Conservation (phyloP, 2,888 invertebrate species). For the Asteroscopus sphinx region DNA sequence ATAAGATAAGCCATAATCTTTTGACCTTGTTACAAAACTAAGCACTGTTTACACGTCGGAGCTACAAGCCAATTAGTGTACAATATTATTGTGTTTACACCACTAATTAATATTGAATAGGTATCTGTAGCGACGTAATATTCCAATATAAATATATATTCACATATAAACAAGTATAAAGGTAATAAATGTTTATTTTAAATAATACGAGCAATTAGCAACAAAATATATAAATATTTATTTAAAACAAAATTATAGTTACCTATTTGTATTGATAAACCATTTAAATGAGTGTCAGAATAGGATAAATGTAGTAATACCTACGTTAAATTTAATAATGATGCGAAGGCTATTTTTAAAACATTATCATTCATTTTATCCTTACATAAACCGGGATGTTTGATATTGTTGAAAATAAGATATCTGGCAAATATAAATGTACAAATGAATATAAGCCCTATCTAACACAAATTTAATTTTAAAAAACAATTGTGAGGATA, state of each 20-base stretch:
- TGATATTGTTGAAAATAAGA: slow-evolving; percentile 5
- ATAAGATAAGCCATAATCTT: slow-evolving; percentile 63
- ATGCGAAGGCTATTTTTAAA: slow-evolving; percentile 5
- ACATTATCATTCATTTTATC: slow-evolving; percentile 8
- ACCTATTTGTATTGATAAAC: slow-evolving; percentile 19
- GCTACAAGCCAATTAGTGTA: slow-evolving; percentile 55
- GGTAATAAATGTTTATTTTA: slow-evolving; percentile 32
- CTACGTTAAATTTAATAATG: slow-evolving; percentile 5
- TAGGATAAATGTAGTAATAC: slow-evolving; percentile 13
- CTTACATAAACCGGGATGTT: slow-evolving; percentile 7
- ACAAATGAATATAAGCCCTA: no score
- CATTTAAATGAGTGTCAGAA: slow-evolving; percentile 27
- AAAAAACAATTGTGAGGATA: not conserved
- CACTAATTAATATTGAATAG: slow-evolving; percentile 58
- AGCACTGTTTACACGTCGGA: slow-evolving; percentile 54
- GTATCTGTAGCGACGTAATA: slow-evolving; percentile 43
- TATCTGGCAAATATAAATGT: not conserved
- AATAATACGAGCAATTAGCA: slow-evolving; percentile 48
- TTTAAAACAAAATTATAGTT: slow-evolving; percentile 23
- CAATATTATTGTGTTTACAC: slow-evolving; percentile 50
- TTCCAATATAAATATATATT: slow-evolving; percentile 23
- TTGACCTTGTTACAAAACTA: slow-evolving; percentile 58
- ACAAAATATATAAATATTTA: slow-evolving; percentile 27
- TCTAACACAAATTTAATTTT: not conserved
- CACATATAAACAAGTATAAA: slow-evolving; percentile 35